These are phyloP conservation scores for Stichopus chloronotus DNA, from an alignment of 35 echinoderm and acorn worm species.

Conservation along the genomic window DNA sequence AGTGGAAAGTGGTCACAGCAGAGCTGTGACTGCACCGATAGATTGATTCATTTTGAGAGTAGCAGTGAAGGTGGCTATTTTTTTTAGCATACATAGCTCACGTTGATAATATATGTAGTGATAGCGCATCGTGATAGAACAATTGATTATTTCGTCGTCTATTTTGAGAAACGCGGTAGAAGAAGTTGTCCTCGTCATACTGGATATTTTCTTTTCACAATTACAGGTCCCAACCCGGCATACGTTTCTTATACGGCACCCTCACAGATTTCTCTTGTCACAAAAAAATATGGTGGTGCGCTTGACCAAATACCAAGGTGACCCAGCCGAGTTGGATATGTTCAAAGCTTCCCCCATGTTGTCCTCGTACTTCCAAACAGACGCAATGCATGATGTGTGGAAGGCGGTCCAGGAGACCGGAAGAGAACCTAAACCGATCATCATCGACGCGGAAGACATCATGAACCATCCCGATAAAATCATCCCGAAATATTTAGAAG, in stretches of 20 bases:
- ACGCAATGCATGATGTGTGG: neutral
- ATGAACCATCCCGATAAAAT: slow-evolving; percentile 53
- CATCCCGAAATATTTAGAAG: slow-evolving; percentile 52
- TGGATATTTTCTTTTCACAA: too few relatives aligned
- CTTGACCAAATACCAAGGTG: neutral
- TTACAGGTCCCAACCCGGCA: slow-evolving; percentile 32
- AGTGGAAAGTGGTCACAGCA: too few relatives aligned
- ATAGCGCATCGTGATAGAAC: too few relatives aligned
- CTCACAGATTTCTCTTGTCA: neutral
- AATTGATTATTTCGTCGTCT: too few relatives aligned
- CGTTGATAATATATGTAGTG: too few relatives aligned
- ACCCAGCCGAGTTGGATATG: neutral
- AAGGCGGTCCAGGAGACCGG: neutral
- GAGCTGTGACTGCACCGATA: too few relatives aligned
- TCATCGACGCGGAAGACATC: slow-evolving; percentile 78
- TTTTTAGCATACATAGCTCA: too few relatives aligned
- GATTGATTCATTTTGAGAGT: too few relatives aligned
- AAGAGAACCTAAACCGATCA: slow-evolving; percentile 33
- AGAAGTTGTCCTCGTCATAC: too few relatives aligned
- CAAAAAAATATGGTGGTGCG: neutral
- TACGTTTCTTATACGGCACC: slow-evolving; percentile 71
- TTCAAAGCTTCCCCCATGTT: neutral
- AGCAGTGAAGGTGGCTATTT: too few relatives aligned
- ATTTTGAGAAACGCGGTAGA: too few relatives aligned
- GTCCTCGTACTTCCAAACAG: neutral